Evolutionary conservation across 2,888 invertebrate species (phyloP).

Genomic region (Cosmia pyralina): DNA sequence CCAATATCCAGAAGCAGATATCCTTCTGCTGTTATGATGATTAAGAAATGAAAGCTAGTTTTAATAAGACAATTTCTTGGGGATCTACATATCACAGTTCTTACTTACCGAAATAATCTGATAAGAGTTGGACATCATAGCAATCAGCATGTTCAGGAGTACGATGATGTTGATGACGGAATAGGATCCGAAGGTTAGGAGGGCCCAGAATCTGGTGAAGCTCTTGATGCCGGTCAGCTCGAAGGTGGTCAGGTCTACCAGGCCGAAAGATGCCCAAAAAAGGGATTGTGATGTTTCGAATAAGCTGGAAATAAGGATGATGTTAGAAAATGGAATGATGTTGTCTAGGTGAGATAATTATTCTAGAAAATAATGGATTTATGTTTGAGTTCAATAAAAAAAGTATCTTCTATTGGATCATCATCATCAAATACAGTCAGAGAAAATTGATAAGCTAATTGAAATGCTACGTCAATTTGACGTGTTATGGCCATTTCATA

Average conservation of each 20-base stretch:
- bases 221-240: constrained; percentile 98
- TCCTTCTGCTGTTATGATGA: no score
- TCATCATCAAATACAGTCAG: no score
- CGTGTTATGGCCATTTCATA: no score
- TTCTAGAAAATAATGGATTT: no score
- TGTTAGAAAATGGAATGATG: no score
- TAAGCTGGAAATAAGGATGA: constrained; percentile 91
- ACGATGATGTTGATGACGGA: constrained; percentile 99
- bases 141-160: constrained; percentile 98
- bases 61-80: neutral
- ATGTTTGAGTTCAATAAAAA: no score
- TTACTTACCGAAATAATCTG: constrained; percentile 97
- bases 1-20: no score
- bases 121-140: constrained; percentile 99
- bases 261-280: constrained; percentile 99
- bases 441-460: no score
- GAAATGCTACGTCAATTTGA: no score
- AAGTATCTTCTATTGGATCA: no score
- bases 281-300: constrained; percentile 99
- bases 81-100: fast-evolving
- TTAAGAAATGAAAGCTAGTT: no score
- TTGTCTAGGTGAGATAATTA: no score
- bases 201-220: constrained; percentile 98
- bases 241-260: constrained; percentile 98
- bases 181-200: constrained; percentile 99